Conservation (phyloP, 2,888 invertebrate species). For the Hypselothyrea guttata region DNA sequence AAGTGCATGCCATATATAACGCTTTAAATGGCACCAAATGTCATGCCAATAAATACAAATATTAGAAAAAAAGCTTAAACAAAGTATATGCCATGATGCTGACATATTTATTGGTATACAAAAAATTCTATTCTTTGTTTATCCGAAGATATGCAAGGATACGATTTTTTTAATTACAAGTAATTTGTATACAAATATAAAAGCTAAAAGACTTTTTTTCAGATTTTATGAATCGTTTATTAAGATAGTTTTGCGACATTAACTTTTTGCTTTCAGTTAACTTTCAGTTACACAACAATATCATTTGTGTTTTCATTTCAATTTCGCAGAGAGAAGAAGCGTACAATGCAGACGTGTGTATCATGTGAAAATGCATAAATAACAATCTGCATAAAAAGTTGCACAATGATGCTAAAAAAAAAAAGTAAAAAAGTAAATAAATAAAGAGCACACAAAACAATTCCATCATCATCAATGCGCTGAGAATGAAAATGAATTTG, state of each 20-base stretch:
- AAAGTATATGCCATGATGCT: constrained; percentile 1
- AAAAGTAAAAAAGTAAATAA: constrained; percentile 9
- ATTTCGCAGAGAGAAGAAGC: too few species aligned
- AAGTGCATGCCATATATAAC: not conserved
- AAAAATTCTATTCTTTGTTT: too few species aligned
- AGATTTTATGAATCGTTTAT: too few species aligned
- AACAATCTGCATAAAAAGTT: constrained; percentile 16
- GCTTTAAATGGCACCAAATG: not conserved
- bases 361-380: constrained; percentile 20
- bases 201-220: too few species aligned
- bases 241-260: not conserved
- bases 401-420: constrained; percentile 11
- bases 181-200: too few species aligned
- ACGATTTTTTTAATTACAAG: too few species aligned
- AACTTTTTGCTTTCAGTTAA: not conserved
- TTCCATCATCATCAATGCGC: constrained; percentile 31
- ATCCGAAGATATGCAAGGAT: too few species aligned
- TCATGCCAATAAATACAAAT: too few species aligned
- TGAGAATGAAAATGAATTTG: constrained; percentile 22
- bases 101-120: too few species aligned
- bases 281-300: constrained; percentile 9
- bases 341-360: constrained; percentile 2
- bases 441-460: constrained; percentile 28
- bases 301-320: too few species aligned
- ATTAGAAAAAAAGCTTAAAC: too few species aligned